Percentiles rank a stretch among this genome's conserved stretches.
These are phyloP conservation scores for Emmelina monodactyla DNA, from an alignment of 2,888 invertebrate genomes.

Conservation along the genomic window DNA sequence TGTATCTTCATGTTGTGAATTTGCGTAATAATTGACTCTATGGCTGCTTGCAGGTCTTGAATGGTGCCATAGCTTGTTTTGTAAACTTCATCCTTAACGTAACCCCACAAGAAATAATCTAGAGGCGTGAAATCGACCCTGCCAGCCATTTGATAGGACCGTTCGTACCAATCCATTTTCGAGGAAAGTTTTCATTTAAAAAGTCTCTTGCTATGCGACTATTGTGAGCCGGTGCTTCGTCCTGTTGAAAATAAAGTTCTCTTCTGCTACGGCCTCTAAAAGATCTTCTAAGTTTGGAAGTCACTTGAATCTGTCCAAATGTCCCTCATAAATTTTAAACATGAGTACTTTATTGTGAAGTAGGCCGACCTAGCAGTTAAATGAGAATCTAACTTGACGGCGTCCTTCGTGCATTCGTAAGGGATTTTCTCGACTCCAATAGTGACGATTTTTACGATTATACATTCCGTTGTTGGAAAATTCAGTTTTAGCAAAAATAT, in stretches of 20 bases:
- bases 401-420: background rate
- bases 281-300: slow-evolving; percentile 1
- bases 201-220: slow-evolving; percentile 4
- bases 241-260: slow-evolving; percentile 3
- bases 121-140: slow-evolving; percentile 3
- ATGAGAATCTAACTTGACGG: slow-evolving; percentile 1
- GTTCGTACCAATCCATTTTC: slow-evolving; percentile 6
- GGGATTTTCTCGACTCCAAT: slow-evolving; percentile 2
- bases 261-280: background rate
- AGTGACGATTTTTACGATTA: slow-evolving; percentile 1
- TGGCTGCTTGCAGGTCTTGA: slow-evolving; percentile 3
- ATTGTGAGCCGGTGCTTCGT: background rate
- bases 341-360: background rate
- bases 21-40: slow-evolving; percentile 2
- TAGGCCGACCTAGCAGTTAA: slow-evolving; percentile 1
- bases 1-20: slow-evolving; percentile 1
- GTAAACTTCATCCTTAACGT: background rate
- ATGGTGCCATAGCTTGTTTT: slow-evolving; percentile 4
- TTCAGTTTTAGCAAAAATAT: background rate
- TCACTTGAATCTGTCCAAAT: slow-evolving; percentile 3
- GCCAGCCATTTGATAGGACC: slow-evolving; percentile 4
- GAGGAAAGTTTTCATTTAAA: slow-evolving; percentile 1
- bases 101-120: slow-evolving; percentile 5
- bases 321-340: slow-evolving; percentile 3
- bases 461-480: background rate